Evolutionary conservation across 2,797 vertebrate genomes (phyloP), one percentile per base, ranked within the genome.

Genomic region (Argyrosomus regius): DNA sequence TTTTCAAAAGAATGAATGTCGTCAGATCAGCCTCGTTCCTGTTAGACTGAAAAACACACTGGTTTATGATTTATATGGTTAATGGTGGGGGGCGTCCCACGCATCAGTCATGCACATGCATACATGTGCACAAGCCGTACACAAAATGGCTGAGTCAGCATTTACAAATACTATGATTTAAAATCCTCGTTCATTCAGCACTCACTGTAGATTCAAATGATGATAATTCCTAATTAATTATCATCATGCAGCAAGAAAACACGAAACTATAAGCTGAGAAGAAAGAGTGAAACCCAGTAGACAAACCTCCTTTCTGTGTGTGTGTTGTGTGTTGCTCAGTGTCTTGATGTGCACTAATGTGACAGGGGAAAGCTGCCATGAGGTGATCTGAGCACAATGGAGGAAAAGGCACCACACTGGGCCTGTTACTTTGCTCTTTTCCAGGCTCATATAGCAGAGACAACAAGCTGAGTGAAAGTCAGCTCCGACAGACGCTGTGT

Each of bases 351-450:
- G 89, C 77, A 17, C 88, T 95, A 94, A 95, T 95, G 93, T 94
- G 95, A 95, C 94, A 94, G 92, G 83, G 66, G 78, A 93, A 95
- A 93, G 89, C 90, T 92, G 90, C 91, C 92, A 77, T 87, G 81
- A 90, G 89, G 90, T 91, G 92, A 92, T 89, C 79, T 72, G 71
- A 22, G 74, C 87, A 95, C 93, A 95, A 94, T 90, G 88, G 86
- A 75, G 86, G 75, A 61, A 83, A 84, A 92, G 92, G 94, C 92
- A 89, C 87, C 94, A 94, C 81, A 92, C 94, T 93, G 94, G 80
- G 94, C 72, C 78, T 65, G 80, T 56, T 75, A 78, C 80, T 89
- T 88, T 93, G 94, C 94, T 94, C 94, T 91, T 93, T 94, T 92
- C 80, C 91, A 92, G 91, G 82, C 87, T 75, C 70, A 61, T 24